Conservation (phyloP, 1,140 invertebrate genomes). For the Eciton burchellii region DNA sequence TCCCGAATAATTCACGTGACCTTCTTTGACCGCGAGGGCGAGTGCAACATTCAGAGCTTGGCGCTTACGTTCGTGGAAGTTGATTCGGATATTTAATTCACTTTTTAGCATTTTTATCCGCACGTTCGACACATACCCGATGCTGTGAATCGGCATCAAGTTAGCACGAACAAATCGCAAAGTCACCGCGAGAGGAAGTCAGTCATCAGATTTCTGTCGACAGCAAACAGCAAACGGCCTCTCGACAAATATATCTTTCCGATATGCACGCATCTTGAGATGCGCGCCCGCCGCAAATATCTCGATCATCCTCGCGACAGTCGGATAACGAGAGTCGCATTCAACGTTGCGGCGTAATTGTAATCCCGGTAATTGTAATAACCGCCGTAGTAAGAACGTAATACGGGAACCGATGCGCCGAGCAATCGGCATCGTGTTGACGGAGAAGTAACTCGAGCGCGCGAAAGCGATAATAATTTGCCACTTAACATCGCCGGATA, state of each 20-base stretch:
- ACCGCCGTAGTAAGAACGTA: neutral
- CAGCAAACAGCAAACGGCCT: too few species aligned
- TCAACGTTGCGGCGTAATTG: neutral
- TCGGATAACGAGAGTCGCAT: neutral
- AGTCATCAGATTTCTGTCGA: too few species aligned
- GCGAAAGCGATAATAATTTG: constrained; percentile 40
- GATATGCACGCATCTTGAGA: neutral
- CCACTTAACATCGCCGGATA: constrained; percentile 11
- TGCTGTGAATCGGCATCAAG: neutral
- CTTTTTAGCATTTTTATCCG: neutral
- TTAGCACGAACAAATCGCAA: neutral
- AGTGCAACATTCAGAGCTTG: constrained; percentile 21
- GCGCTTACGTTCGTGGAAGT: neutral
- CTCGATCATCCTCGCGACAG: neutral
- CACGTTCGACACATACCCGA: neutral
- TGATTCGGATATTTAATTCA: constrained; percentile 7
- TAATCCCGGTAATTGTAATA: constrained; percentile 25
- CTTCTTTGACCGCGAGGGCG: constrained; percentile 21
- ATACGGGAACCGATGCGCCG: constrained; percentile 21
- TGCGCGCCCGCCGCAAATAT: neutral
- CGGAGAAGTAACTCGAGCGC: constrained; percentile 29
- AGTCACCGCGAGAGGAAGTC: too few species aligned
- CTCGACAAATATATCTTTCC: too few species aligned
- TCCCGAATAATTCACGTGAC: constrained; percentile 56
- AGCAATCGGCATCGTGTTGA: constrained; percentile 16